phyloP scores from a whole-genome alignment of 2,113 vertebrate species.

The Phycodurus eques region DNA sequence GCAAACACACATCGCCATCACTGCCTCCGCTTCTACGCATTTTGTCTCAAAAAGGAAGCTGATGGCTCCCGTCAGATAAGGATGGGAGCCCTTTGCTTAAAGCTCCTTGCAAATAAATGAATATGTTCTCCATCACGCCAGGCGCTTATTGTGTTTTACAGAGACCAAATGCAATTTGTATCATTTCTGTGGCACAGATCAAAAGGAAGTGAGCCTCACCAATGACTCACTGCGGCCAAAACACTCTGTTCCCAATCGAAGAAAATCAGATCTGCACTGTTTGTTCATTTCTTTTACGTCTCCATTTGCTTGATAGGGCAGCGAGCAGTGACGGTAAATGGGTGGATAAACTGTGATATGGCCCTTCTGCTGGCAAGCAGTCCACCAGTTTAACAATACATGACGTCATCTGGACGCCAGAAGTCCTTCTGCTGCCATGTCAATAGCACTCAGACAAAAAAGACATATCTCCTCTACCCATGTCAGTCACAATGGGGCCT shows the following conservation, averaged over 20 bases:
- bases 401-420: slow-evolving; percentile 66
- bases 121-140: slow-evolving; percentile 64
- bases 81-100: slow-evolving; percentile 45
- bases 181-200: slow-evolving; percentile 55
- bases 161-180: slow-evolving; percentile 66
- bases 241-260: slow-evolving; percentile 66
- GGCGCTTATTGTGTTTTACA: slow-evolving; percentile 65
- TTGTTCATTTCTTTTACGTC: slow-evolving; percentile 45
- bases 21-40: slow-evolving; percentile 21
- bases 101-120: slow-evolving; percentile 56
- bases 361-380: slow-evolving; percentile 24
- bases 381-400: slow-evolving; percentile 61
- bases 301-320: slow-evolving; percentile 56
- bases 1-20: slow-evolving; percentile 6
- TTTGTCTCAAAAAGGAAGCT: slow-evolving; percentile 40
- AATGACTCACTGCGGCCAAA: slow-evolving; percentile 61
- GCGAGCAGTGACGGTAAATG: slow-evolving; percentile 62
- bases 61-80: slow-evolving; percentile 63
- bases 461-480: slow-evolving; percentile 22
- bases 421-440: slow-evolving; percentile 52
- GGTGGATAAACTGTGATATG: slow-evolving; percentile 41
- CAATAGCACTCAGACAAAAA: slow-evolving; percentile 25
- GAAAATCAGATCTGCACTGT: slow-evolving; percentile 60
- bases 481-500: slow-evolving; percentile 25
- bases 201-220: slow-evolving; percentile 53